These are phyloP conservation scores for Coturnix japonica DNA, from an alignment of 2,113 vertebrate species.

Conservation along the genomic window DNA sequence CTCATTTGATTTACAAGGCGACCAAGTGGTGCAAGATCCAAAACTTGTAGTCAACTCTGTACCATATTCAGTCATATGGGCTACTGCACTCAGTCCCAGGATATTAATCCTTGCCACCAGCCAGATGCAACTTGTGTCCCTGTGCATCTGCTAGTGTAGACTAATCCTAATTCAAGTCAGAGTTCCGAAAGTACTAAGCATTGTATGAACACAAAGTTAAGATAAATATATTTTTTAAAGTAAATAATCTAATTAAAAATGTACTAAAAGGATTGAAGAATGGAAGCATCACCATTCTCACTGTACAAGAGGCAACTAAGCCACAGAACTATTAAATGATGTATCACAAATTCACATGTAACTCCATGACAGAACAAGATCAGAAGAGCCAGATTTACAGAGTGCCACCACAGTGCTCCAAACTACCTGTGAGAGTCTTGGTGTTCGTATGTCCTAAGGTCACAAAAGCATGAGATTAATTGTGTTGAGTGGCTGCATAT, in stretches of 20 bases:
- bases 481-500: not conserved
- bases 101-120: not conserved
- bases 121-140: not conserved
- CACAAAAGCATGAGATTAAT: not conserved
- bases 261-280: not conserved
- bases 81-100: not conserved
- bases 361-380: not conserved
- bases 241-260: not conserved
- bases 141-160: not conserved
- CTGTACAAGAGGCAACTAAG: not conserved
- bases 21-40: not conserved
- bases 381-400: not conserved
- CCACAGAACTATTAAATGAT: not conserved
- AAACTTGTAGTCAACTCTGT: not conserved
- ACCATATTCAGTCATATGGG: not conserved
- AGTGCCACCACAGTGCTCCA: not conserved
- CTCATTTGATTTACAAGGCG: not conserved
- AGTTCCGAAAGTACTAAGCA: not conserved
- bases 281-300: not conserved
- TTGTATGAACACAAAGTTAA: not conserved
- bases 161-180: not conserved
- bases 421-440: not conserved
- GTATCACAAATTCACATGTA: slow-evolving; percentile 17
- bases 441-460: not conserved
- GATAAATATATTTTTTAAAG: not conserved